phyloP scores from a whole-genome alignment of 2,797 vertebrate genomes.

The Catamblyrhynchus diadema region DNA sequence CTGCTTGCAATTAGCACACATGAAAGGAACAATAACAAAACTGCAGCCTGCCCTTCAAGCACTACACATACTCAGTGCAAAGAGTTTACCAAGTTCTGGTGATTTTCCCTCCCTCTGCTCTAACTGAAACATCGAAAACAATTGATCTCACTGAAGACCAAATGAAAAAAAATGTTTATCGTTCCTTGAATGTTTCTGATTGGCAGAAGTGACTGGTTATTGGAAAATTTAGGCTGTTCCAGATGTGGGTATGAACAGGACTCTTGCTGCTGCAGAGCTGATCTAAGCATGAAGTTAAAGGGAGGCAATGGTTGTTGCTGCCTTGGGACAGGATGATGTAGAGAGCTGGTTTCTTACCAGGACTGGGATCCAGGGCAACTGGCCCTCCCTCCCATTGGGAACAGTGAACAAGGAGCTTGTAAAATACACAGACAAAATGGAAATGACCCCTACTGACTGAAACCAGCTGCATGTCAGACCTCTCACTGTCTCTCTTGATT shows the following conservation, averaged over 20 bases:
- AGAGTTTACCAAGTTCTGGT: slow-evolving; percentile 39
- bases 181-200: slow-evolving; percentile 57
- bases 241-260: background rate
- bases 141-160: slow-evolving; percentile 26
- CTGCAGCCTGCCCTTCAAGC: background rate
- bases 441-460: slow-evolving; percentile 80
- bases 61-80: slow-evolving; percentile 10
- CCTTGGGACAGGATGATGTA: slow-evolving; percentile 69
- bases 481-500: slow-evolving; percentile 68
- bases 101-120: slow-evolving; percentile 15
- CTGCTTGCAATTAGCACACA: slow-evolving; percentile 66
- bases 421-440: slow-evolving; percentile 83
- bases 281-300: background rate
- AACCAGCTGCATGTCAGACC: slow-evolving; percentile 82
- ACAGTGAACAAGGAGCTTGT: slow-evolving; percentile 84
- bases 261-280: background rate
- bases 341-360: slow-evolving; percentile 74
- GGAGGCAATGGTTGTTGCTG: background rate
- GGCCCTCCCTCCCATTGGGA: slow-evolving; percentile 83
- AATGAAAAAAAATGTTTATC: background rate
- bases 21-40: slow-evolving; percentile 59
- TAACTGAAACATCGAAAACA: slow-evolving; percentile 38
- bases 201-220: slow-evolving; percentile 9
- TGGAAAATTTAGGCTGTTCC: background rate
- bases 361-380: slow-evolving; percentile 81